Base-by-base conservation (phyloP, 2,797 vertebrate genomes). In the Scolopax bukidnonensis region DNA sequence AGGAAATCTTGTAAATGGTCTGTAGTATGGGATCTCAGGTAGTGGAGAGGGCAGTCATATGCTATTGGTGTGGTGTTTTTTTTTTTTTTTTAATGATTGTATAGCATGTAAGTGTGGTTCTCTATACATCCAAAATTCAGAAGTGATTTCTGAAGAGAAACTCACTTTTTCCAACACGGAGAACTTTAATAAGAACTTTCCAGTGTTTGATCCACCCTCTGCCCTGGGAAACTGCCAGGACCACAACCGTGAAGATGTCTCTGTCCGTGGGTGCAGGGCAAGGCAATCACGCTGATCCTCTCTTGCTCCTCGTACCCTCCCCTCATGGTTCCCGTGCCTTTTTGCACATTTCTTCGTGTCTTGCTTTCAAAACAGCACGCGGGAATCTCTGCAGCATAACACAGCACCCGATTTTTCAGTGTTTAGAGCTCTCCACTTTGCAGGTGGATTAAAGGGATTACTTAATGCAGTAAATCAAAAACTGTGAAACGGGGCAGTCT, bases 11-110 rank as follows among this genome's bases (percentile, higher is more conserved):
- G 25, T 30, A 5, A 32, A 30, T 19, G 47, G 23, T 18, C 33
- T 45, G 16, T 28, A 4, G 0, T 10, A 4, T 11, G 41, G 18
- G 4, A 2, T 17, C 43, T 57, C 0, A 0, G 25, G 40, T 33
- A 36, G 11, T 53, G 23, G 45, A 67, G 48, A 23, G 41, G 16
- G 3, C 33, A 61, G 38, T 50, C 6, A 2, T 3, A 0, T 2
- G 1, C 30, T 21, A 38, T 9, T 28, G 9, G 13, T 27, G 23
- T 8, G 32, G 16, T 12, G 12, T 16, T 41, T 16, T 11, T 0
- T 0, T 38, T 33, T 63, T 60, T 38, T 57, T 59, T 59, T 36
- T 33, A 48, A 54, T 27, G 53, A 17, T 38, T 81, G 60, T 61
- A 4, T 18, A 57, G 48, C 60, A 6, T 15, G 0, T 5, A 17